Evolutionary conservation across 2,797 vertebrate genomes (phyloP).

Genomic region (Astyanax mexicanus): DNA sequence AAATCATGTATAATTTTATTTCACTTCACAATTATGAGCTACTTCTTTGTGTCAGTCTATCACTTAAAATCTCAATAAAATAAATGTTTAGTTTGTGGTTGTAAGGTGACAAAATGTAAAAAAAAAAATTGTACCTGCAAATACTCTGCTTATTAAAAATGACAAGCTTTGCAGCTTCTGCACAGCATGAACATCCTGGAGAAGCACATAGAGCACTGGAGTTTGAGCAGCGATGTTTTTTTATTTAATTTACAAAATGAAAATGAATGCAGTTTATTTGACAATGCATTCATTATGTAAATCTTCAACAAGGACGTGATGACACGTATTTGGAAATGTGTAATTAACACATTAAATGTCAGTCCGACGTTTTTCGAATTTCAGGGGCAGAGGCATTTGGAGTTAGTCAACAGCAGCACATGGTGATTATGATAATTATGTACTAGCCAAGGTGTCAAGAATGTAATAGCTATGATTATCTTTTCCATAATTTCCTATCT

Average conservation of each 20-base stretch:
- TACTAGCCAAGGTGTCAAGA: conserved; percentile 7
- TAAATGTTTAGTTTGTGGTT: too few relatives aligned
- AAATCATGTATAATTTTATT: too few relatives aligned
- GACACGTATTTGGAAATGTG: conserved; percentile 1
- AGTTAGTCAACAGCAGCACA: conserved; percentile 3
- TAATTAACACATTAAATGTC: conserved; percentile 25
- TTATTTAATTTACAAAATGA: background rate
- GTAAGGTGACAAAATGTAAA: too few relatives aligned
- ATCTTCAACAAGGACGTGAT: background rate
- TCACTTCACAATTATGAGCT: too few relatives aligned
- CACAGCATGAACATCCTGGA: background rate
- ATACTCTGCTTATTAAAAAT: background rate
- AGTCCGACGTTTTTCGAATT: background rate
- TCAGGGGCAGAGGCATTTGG: background rate
- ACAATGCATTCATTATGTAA: conserved; percentile 22
- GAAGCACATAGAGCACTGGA: background rate
- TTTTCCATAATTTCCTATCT: conserved; percentile 1
- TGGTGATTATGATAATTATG: conserved; percentile 28
- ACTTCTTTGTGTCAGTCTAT: too few relatives aligned
- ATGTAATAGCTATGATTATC: conserved; percentile 29
- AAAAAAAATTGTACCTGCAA: too few relatives aligned
- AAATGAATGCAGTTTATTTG: conserved; percentile 4
- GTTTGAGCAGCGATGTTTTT: background rate
- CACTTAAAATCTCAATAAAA: too few relatives aligned
- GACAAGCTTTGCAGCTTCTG: background rate